Conservation (phyloP, 2,888 invertebrate species). For the Stegophylla sp. region DNA sequence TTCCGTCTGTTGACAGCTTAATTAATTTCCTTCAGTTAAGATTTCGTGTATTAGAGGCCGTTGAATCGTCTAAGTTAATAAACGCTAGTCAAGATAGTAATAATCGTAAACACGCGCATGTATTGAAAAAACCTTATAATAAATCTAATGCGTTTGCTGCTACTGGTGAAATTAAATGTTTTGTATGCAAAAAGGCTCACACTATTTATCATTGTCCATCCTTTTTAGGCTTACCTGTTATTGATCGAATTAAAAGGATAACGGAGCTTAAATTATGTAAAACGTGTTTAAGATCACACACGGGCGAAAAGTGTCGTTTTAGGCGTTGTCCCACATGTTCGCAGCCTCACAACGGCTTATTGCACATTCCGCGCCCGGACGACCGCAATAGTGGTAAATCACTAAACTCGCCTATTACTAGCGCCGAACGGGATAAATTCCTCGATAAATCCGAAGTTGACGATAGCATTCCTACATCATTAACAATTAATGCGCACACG, state of each 20-base stretch:
- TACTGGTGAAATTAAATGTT: constrained; percentile 1
- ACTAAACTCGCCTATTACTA: too few species aligned
- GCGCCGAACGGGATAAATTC: too few species aligned
- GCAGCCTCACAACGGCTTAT: not conserved
- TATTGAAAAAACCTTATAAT: not conserved
- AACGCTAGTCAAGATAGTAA: not conserved
- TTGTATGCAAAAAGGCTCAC: not conserved
- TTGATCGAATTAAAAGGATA: not conserved
- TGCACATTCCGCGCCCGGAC: not conserved
- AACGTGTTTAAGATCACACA: not conserved
- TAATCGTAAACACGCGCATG: too few species aligned
- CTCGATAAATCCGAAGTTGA: too few species aligned
- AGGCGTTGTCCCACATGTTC: not conserved
- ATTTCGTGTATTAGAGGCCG: not conserved
- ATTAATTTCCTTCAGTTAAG: not conserved
- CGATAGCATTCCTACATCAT: too few species aligned
- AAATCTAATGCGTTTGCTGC: not conserved
- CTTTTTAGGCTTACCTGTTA: not conserved
- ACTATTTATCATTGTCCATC: constrained; percentile 9
- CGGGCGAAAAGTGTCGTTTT: not conserved
- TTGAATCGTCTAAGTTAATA: not conserved
- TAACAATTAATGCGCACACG: too few species aligned
- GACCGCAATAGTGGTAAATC: too few species aligned
- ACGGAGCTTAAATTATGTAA: not conserved
- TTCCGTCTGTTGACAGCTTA: not conserved